phyloP scores from a whole-genome alignment of 2,888 invertebrate species.

The Acanthopleura granulata region DNA sequence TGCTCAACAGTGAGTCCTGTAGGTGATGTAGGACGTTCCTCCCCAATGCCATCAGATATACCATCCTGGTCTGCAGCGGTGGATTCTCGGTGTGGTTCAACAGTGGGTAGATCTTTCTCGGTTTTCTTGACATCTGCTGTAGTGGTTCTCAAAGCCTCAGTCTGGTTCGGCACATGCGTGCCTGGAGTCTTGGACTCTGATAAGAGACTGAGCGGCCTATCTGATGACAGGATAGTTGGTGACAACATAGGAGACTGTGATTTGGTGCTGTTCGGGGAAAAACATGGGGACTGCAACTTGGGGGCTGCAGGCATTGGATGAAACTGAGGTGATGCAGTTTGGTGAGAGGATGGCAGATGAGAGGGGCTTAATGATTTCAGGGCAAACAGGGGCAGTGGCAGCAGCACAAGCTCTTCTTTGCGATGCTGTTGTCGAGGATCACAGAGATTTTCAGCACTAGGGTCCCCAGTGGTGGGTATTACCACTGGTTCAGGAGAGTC shows the following conservation, averaged over 20 bases:
- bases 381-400: constrained; percentile 91
- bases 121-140: neutral
- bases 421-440: constrained; percentile 12
- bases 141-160: neutral
- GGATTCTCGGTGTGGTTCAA: neutral
- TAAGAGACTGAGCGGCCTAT: neutral
- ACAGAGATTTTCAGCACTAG: constrained; percentile 19
- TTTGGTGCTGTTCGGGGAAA: constrained; percentile 51
- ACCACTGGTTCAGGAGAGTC: constrained; percentile 7
- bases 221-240: constrained; percentile 30
- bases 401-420: constrained; percentile 76
- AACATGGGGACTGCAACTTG: constrained; percentile 45
- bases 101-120: neutral
- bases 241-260: constrained; percentile 54
- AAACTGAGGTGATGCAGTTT: constrained; percentile 32
- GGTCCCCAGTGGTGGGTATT: neutral
- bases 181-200: neutral
- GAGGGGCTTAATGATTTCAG: constrained; percentile 46
- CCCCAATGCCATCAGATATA: constrained; percentile 1
- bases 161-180: neutral
- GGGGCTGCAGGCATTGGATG: constrained; percentile 26
- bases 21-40: constrained; percentile 5
- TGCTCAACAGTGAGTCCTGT: constrained; percentile 82
- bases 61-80: neutral
- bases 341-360: constrained; percentile 19